Base-by-base conservation (phyloP, 2,888 invertebrate genomes). In the Cantharis nigra region DNA sequence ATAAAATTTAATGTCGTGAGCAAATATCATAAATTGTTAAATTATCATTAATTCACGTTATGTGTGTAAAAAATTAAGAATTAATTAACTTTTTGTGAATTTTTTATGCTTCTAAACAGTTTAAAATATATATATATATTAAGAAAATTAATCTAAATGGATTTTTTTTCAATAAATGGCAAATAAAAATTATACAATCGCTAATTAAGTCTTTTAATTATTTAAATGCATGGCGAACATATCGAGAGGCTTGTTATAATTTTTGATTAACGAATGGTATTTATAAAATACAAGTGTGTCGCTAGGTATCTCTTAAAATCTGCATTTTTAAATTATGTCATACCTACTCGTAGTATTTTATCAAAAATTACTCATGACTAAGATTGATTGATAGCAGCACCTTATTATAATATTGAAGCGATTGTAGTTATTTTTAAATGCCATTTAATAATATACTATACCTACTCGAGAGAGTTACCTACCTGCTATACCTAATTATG, bases 251-350 rank as follows among this genome's bases (percentile, higher is more conserved):
- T 49, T n/a, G 13, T n/a, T n/a, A n/a, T 49, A 49, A 49, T 49
- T 49, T 49, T 49, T 49, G n/a, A 49, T n/a, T 49, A 49, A n/a
- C 49, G n/a, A 49, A n/a, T 49, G 49, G 49, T 49, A 49, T 49
- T 49, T 49, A 49, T 49, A 49, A 49, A 49, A n/a, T 49, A 49
- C 49, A 49, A 49, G 49, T 49, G 49, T 49, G 49, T 49, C 49
- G 49, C n/a, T 49, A n/a, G 49, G 49, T 49, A 49, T 49, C 49
- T 49, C 49, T n/a, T 49, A 49, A 49, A 67, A 67, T 67, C 18
- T 23, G 65, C 65, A 67, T 67, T 23, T 67, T 23, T 23, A 67
- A 67, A 67, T 67, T 67, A 67, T 67, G 65, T 67, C 65, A 67
- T 67, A 49, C 49, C 49, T 49, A 49, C 49, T 49, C 49, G 49